Percentiles rank a stretch among this genome's conserved stretches.
These are phyloP conservation scores for Calephelis nemesis DNA, from an alignment of 1,140 invertebrate genomes.

Conservation along the genomic window DNA sequence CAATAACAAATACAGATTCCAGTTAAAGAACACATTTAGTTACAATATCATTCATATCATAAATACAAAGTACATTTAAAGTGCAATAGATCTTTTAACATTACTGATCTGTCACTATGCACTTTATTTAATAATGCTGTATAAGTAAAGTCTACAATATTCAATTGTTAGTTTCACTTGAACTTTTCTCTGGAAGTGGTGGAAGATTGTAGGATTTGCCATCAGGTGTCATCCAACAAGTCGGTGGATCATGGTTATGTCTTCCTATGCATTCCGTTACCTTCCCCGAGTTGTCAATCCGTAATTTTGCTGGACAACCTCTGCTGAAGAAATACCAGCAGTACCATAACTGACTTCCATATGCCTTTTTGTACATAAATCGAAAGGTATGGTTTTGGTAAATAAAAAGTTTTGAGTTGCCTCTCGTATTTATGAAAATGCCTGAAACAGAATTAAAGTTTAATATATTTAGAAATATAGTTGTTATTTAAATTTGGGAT, in stretches of 20 bases:
- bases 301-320: slow-evolving; percentile 67
- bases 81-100: no score
- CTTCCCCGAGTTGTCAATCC: slow-evolving; percentile 68
- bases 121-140: background rate
- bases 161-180: slow-evolving; percentile 30
- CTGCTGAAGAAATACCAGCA: slow-evolving; percentile 75
- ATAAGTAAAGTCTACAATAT: background rate
- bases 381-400: slow-evolving; percentile 75
- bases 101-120: background rate
- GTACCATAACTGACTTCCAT: slow-evolving; percentile 73
- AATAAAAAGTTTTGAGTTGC: slow-evolving; percentile 72
- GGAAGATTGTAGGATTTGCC: slow-evolving; percentile 69
- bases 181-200: slow-evolving; percentile 50
- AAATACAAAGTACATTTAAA: no score
- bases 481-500: slow-evolving; percentile 19
- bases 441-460: slow-evolving; percentile 52
- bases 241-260: slow-evolving; percentile 71
- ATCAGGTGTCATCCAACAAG: slow-evolving; percentile 72
- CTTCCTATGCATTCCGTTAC: slow-evolving; percentile 67
- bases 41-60: no score
- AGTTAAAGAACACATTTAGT: no score
- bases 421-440: slow-evolving; percentile 74
- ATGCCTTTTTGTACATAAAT: slow-evolving; percentile 75
- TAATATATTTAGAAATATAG: slow-evolving; percentile 16
- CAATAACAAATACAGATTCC: no score